Percentiles rank a stretch among this genome's conserved stretches.
Conservation (phyloP, 1,140 invertebrate genomes). For the Camponotus floridanus region DNA sequence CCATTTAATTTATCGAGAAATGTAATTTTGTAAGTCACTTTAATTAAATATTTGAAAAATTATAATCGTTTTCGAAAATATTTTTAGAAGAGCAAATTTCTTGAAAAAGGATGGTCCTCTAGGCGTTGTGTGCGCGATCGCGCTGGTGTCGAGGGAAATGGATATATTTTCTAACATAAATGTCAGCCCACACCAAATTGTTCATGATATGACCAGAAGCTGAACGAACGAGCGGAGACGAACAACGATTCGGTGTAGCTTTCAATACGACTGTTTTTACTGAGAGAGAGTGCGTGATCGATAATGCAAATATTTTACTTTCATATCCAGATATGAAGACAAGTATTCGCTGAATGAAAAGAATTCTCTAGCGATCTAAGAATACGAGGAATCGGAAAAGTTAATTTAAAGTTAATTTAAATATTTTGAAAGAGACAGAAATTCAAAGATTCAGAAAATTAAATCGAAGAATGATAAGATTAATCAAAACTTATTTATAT, state of each 20-base stretch:
- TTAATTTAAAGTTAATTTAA: neutral
- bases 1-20: neutral
- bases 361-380: neutral
- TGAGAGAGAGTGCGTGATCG: neutral
- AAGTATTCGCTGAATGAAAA: neutral
- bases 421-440: neutral
- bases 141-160: conserved; percentile 77
- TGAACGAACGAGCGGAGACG: conserved; percentile 68
- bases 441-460: neutral
- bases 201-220: conserved; percentile 82
- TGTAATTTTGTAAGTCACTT: neutral
- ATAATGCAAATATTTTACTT: conserved; percentile 34
- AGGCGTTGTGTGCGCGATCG: conserved; percentile 33
- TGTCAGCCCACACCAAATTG: conserved; percentile 86
- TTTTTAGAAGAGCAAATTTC: neutral
- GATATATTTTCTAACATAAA: conserved; percentile 86
- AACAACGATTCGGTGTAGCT: conserved; percentile 47
- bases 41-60: neutral
- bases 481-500: neutral
- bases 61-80: neutral
- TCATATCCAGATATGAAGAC: neutral
- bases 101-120: conserved; percentile 20
- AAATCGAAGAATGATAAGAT: too few species aligned
- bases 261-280: neutral
- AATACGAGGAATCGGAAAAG: neutral